Conservation (phyloP, 2,113 vertebrate genomes). For the Balaeniceps rex region DNA sequence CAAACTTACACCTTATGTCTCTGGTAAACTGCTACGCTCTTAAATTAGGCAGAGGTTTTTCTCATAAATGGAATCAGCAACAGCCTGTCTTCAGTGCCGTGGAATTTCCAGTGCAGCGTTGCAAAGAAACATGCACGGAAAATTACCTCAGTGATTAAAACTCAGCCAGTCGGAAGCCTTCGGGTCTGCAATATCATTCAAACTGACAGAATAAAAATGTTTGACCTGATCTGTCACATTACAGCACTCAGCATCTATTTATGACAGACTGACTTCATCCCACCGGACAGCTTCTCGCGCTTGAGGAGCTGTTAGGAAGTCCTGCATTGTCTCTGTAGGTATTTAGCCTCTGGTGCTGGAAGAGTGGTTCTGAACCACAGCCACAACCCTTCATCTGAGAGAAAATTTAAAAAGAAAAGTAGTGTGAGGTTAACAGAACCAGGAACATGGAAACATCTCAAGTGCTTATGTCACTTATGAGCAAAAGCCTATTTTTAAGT, state of each 20-base stretch:
- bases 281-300: neutral
- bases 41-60: neutral
- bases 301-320: neutral
- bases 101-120: neutral
- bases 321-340: neutral
- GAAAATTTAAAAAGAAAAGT: neutral
- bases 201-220: conserved; percentile 58
- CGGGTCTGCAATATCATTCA: neutral
- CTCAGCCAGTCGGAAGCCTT: neutral
- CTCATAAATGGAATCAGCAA: neutral
- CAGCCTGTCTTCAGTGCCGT: neutral
- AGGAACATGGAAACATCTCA: neutral
- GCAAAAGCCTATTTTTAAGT: neutral
- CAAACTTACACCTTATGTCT: neutral
- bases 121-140: neutral
- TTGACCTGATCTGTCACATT: conserved; percentile 63
- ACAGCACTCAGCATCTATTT: neutral
- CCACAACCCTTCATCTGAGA: neutral
- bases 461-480: rapidly evolving
- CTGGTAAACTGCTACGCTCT: neutral
- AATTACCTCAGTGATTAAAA: conserved; percentile 25
- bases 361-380: neutral
- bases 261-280: conserved; percentile 33
- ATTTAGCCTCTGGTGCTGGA: neutral
- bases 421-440: neutral